Base-by-base conservation (phyloP, 2,888 invertebrate genomes). In the Microctonus aethiopoides region DNA sequence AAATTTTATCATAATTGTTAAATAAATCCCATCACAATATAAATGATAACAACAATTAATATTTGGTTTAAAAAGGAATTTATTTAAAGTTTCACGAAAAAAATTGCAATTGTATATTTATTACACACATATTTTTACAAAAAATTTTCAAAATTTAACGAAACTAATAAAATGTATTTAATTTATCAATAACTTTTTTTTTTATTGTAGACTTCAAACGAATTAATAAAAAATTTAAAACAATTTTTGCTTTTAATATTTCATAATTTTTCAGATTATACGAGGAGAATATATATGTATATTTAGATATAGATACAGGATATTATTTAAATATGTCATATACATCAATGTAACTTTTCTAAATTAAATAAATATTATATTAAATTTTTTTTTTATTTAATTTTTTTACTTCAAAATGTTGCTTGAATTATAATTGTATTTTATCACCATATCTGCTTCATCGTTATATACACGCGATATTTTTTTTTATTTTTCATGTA, bases 51-150 rank as follows among this genome's bases (percentile, higher is more conserved):
- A 20, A 16, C 7, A 16, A 16, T 20, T 16, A n/a, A 7, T n/a
- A 46, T 1, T 16, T 56, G 36, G 34, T 29, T 36, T 59, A 16
- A 41, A 46, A 16, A 65, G 54, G 54, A 41, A 36, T 64, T 64
- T 13, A 67, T 67, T 67, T 11, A 59, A 39, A 67, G 59, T 24
- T 54, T 39, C 39, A 66, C 52, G 51, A 46, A 36, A 66, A 66
- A 66, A 66, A 66, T 66, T 66, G 66, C 57, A n/a, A n/a, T n/a
- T n/a, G n/a, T n/a, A n/a, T n/a, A n/a, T n/a, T n/a, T n/a, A n/a
- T n/a, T n/a, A n/a, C n/a, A n/a, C n/a, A n/a, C n/a, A n/a, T n/a
- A 39, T 39, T 41, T 36, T 66, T 66, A 66, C 66, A 66, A 67
- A 67, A 59, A 56, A 67, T 59, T 57, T 26, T 59, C 24, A 67